These are phyloP conservation scores for Sylvicola cinctus DNA, from an alignment of 2,888 invertebrate genomes.

Conservation along the genomic window DNA sequence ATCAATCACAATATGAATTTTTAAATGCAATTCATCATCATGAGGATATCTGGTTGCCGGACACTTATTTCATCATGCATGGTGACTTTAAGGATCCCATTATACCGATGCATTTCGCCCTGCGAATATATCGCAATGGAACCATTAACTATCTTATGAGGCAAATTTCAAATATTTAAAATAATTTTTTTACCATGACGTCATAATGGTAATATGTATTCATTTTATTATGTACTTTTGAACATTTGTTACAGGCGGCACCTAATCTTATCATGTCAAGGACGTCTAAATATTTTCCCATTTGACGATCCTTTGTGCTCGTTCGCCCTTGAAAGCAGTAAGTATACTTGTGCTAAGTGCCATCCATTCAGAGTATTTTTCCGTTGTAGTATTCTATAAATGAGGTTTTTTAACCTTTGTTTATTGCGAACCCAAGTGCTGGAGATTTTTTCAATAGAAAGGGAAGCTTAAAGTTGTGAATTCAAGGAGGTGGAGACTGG, in stretches of 20 bases:
- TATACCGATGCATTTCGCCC: slow-evolving; percentile 81
- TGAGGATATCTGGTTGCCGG: slow-evolving; percentile 82
- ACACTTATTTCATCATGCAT: slow-evolving; percentile 92
- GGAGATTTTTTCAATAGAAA: too few species aligned
- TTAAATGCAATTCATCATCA: slow-evolving; percentile 86
- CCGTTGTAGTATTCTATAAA: not conserved
- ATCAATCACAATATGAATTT: slow-evolving; percentile 70
- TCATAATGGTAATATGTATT: too few species aligned
- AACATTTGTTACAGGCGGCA: slow-evolving; percentile 44
- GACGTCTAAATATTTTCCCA: slow-evolving; percentile 84
- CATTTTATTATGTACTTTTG: slow-evolving; percentile 4
- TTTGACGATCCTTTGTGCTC: slow-evolving; percentile 91
- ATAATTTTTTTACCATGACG: too few species aligned
- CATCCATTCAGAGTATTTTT: not conserved
- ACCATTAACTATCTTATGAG: slow-evolving; percentile 88
- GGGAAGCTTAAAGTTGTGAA: too few species aligned
- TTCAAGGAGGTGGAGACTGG: too few species aligned
- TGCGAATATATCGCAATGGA: slow-evolving; percentile 80
- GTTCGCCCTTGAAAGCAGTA: slow-evolving; percentile 92
- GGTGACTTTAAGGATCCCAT: slow-evolving; percentile 89
- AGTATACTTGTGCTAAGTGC: slow-evolving; percentile 29
- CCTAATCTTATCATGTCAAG: slow-evolving; percentile 82
- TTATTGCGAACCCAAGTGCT: too few species aligned
- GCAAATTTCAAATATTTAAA: slow-evolving; percentile 21
- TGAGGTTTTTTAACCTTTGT: too few species aligned